Conservation (phyloP, 1,140 invertebrate species). For the Ruditapes philippinarum region DNA sequence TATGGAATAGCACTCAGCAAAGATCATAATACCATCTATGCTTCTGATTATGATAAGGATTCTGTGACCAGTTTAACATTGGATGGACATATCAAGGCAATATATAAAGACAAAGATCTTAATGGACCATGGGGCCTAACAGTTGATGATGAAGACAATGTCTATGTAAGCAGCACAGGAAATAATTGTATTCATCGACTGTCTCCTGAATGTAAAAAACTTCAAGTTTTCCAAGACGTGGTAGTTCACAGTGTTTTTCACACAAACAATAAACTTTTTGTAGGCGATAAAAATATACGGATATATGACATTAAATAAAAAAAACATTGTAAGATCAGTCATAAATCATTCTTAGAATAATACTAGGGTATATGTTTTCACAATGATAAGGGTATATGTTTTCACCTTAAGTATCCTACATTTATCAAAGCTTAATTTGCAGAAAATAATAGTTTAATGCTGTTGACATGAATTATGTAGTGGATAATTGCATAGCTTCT, state of each 20-base stretch:
- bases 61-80: not conserved
- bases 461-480: too few species aligned
- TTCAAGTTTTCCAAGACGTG: not conserved
- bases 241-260: not conserved
- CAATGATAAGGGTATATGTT: too few species aligned
- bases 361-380: too few species aligned
- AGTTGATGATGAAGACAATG: not conserved
- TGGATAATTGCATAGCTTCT: too few species aligned
- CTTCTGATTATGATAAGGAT: not conserved
- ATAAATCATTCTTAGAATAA: too few species aligned
- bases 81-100: not conserved
- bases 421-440: too few species aligned
- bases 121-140: not conserved
- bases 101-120: not conserved
- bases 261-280: not conserved
- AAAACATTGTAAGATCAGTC: too few species aligned
- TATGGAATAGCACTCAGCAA: not conserved
- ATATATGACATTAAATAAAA: not conserved
- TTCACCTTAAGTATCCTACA: too few species aligned
- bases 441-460: too few species aligned
- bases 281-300: not conserved
- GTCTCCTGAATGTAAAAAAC: not conserved
- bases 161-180: not conserved
- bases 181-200: not conserved
- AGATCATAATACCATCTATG: not conserved